Evolutionary conservation across 2,797 vertebrate genomes (phyloP).

Genomic region (Spea hammondii): DNA sequence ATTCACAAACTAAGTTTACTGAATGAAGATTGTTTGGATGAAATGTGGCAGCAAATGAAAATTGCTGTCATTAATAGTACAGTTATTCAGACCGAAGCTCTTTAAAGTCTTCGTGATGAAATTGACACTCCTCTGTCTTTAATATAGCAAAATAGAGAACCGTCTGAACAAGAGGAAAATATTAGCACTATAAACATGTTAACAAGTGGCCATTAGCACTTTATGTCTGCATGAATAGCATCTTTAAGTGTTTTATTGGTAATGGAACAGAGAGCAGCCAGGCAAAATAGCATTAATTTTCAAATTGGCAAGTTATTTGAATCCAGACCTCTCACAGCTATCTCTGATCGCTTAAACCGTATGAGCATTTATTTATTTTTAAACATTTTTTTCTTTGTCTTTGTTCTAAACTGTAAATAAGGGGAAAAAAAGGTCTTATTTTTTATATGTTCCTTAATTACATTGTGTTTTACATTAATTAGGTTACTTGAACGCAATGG

Average conservation of each 20-base stretch:
- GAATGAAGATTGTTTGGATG: constrained; percentile 48
- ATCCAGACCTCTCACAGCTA: constrained; percentile 57
- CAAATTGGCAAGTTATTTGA: constrained; percentile 60
- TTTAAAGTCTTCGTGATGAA: constrained; percentile 62
- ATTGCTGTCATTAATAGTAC: constrained; percentile 55
- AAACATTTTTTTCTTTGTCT: no score
- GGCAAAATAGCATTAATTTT: constrained; percentile 63
- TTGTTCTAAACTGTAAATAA: no score
- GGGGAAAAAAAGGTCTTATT: no score
- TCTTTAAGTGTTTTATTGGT: constrained; percentile 69
- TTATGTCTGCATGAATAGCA: constrained; percentile 68
- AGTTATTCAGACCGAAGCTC: constrained; percentile 56
- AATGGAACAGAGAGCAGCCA: constrained; percentile 60
- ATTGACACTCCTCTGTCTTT: constrained; percentile 61
- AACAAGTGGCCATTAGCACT: constrained; percentile 72
- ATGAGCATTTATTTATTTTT: neutral
- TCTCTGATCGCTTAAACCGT: constrained; percentile 53
- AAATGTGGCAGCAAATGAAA: constrained; percentile 56
- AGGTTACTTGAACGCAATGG: no score
- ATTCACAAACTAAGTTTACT: constrained; percentile 52
- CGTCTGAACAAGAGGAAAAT: constrained; percentile 65
- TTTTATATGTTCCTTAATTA: no score
- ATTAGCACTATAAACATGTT: constrained; percentile 67
- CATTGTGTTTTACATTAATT: no score
- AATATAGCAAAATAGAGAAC: constrained; percentile 62